Evolutionary conservation across 1,140 invertebrate genomes (phyloP).

Genomic region (Phocides pigmalion): DNA sequence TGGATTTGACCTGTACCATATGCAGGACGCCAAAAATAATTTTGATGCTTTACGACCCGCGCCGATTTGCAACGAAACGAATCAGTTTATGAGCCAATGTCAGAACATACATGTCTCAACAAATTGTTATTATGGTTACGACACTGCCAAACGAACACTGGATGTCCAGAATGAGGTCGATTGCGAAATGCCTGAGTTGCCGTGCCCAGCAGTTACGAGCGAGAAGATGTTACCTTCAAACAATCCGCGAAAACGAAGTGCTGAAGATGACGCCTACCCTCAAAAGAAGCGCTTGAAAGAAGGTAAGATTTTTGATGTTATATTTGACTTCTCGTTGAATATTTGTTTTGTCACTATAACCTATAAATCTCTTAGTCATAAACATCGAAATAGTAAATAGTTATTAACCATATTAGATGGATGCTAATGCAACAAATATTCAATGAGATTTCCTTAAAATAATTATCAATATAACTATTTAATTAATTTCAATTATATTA

Average conservation of each 20-base stretch:
- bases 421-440: constrained; percentile 35
- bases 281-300: constrained; percentile 70
- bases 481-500: constrained; percentile 23
- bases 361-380: too few relatives aligned
- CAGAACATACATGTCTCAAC: constrained; percentile 73
- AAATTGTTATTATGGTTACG: constrained; percentile 76
- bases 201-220: constrained; percentile 31
- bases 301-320: constrained; percentile 63
- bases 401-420: not conserved
- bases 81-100: constrained; percentile 68
- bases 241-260: constrained; percentile 67
- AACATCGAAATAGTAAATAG: not conserved
- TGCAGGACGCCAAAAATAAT: constrained; percentile 77
- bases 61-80: constrained; percentile 65
- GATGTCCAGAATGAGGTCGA: constrained; percentile 48
- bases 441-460: constrained; percentile 56
- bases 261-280: constrained; percentile 56
- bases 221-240: constrained; percentile 36
- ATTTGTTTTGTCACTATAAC: constrained; percentile 16
- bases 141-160: constrained; percentile 54
- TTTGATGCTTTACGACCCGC: constrained; percentile 71
- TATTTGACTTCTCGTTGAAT: constrained; percentile 57
- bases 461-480: constrained; percentile 10
- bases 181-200: constrained; percentile 67
- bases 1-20: constrained; percentile 66